Evolutionary conservation across 2,888 invertebrate genomes (phyloP).

Genomic region (Margaritifera margaritifera): DNA sequence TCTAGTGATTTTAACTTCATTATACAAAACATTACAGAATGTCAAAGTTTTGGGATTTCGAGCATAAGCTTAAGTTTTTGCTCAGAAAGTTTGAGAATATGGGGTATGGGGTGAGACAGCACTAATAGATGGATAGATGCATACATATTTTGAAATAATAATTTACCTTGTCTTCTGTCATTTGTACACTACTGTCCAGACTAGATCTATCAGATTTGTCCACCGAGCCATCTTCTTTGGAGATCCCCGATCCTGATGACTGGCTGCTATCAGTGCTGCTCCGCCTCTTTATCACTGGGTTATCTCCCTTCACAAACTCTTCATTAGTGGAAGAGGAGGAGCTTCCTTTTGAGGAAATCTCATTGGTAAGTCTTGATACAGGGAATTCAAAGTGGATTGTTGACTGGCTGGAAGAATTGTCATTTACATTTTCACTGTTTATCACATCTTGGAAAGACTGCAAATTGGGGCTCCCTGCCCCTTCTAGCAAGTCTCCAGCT

Average conservation of each 20-base stretch:
- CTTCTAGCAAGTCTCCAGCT: slow-evolving; percentile 32
- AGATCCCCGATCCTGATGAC: slow-evolving; percentile 42
- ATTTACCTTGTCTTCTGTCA: slow-evolving; percentile 54
- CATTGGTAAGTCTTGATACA: too few relatives aligned
- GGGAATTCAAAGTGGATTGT: too few relatives aligned
- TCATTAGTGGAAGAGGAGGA: neutral
- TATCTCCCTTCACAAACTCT: slow-evolving; percentile 12
- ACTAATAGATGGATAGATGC: neutral
- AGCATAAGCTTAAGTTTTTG: too few relatives aligned
- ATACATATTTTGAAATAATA: neutral
- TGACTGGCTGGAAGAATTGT: too few relatives aligned
- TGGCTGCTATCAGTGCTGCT: slow-evolving; percentile 48
- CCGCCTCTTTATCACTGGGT: slow-evolving; percentile 18
- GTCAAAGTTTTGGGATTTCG: too few relatives aligned
- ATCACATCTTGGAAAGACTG: slow-evolving; percentile 15
- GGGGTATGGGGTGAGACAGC: too few relatives aligned
- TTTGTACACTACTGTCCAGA: slow-evolving; percentile 37
- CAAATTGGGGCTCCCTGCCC: slow-evolving; percentile 20
- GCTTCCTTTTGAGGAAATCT: too few relatives aligned
- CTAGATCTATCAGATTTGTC: slow-evolving; percentile 21
- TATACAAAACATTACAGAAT: too few relatives aligned
- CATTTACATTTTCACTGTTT: too few relatives aligned
- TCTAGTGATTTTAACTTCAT: too few relatives aligned
- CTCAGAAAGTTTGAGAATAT: too few relatives aligned
- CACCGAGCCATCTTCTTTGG: slow-evolving; percentile 33